Conservation (phyloP, 2,888 invertebrate genomes). For the Serripes groenlandicus region DNA sequence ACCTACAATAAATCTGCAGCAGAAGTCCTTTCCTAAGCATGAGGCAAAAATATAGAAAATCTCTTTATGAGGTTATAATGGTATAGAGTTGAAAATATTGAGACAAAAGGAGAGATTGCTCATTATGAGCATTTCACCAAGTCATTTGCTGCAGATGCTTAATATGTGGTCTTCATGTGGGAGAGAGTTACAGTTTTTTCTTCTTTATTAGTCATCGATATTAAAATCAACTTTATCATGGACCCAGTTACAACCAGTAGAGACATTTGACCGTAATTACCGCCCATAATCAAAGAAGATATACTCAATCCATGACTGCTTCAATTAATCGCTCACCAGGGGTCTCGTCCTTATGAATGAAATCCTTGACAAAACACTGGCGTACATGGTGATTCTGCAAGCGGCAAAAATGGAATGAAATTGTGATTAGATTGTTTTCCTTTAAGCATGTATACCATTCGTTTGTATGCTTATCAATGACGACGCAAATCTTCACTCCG, state of each 20-base stretch:
- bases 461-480: conserved; percentile 60
- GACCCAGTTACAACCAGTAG: conserved; percentile 82
- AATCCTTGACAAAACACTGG: conserved; percentile 78
- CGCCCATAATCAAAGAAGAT: conserved; percentile 73
- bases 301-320: conserved; percentile 74
- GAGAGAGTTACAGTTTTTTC: no score
- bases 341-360: conserved; percentile 70
- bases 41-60: no score
- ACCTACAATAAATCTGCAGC: no score
- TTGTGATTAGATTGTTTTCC: conserved; percentile 63
- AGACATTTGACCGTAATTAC: conserved; percentile 71
- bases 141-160: no score
- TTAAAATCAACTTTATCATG: conserved; percentile 80
- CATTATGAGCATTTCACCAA: no score
- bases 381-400: conserved; percentile 78
- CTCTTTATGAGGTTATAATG: no score
- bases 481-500: conserved; percentile 58
- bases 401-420: conserved; percentile 82
- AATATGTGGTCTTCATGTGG: no score
- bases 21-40: no score
- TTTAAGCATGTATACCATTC: conserved; percentile 76
- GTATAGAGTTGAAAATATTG: no score
- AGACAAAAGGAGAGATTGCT: no score
- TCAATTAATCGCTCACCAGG: conserved; percentile 65
- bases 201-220: conserved; percentile 59